phyloP scores from a whole-genome alignment of 2,113 vertebrate species.

The Megaceryle maxima region DNA sequence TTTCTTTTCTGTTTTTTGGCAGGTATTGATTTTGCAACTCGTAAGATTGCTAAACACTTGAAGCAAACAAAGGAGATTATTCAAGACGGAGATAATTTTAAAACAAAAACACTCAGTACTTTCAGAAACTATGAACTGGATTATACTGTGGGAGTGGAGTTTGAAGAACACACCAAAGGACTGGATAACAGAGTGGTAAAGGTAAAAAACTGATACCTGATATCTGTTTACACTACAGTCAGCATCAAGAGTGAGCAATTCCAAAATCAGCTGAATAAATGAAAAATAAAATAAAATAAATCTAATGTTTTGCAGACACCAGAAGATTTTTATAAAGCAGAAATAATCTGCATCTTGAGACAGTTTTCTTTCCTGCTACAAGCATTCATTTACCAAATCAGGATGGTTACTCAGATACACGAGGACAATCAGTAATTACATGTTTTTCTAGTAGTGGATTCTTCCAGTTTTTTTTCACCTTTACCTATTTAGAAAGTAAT shows the following conservation, averaged over 20 bases:
- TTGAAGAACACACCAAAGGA: slow-evolving; percentile 90
- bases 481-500: neutral
- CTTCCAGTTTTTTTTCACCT: neutral
- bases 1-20: slow-evolving; percentile 28
- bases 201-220: slow-evolving; percentile 63
- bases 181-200: slow-evolving; percentile 86
- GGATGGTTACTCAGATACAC: neutral
- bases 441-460: neutral
- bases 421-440: neutral
- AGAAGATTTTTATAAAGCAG: neutral
- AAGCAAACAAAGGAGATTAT: slow-evolving; percentile 89
- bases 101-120: slow-evolving; percentile 91
- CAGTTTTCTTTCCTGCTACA: neutral
- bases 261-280: neutral
- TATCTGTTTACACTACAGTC: neutral
- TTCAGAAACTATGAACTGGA: slow-evolving; percentile 92
- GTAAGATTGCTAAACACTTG: slow-evolving; percentile 89
- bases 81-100: slow-evolving; percentile 89
- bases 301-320: neutral
- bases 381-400: neutral
- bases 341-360: neutral
- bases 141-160: slow-evolving; percentile 89
- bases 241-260: neutral
- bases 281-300: neutral
- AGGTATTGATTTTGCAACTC: slow-evolving; percentile 96